phyloP scores from a whole-genome alignment of 2,113 vertebrate genomes.

The Pollimyrus isidori region DNA sequence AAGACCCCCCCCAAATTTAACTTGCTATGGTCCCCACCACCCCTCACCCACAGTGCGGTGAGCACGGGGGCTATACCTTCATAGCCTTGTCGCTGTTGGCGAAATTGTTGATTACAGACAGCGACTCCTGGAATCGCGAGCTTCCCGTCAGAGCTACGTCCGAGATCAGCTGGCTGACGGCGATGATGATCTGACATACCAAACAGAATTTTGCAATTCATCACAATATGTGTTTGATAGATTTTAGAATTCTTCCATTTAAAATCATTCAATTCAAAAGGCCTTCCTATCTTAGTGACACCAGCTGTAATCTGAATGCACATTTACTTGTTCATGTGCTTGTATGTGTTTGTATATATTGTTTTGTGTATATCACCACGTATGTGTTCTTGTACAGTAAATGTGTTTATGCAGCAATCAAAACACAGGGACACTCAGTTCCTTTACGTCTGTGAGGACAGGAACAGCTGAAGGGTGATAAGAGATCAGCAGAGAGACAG shows the following conservation, averaged over 20 bases:
- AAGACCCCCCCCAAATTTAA: neutral
- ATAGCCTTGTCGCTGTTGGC: constrained; percentile 93
- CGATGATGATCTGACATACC: constrained; percentile 83
- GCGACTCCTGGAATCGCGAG: constrained; percentile 91
- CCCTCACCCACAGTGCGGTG: neutral
- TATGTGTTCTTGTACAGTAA: neutral
- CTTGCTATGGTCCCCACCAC: neutral
- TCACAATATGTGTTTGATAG: neutral
- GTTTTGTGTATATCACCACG: neutral
- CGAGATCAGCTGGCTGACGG: constrained; percentile 91
- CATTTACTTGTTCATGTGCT: neutral
- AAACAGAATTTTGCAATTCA: constrained; percentile 10
- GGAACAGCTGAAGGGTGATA: neutral
- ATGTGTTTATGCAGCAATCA: neutral
- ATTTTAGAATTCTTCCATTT: neutral
- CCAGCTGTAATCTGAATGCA: neutral
- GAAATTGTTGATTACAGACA: constrained; percentile 98
- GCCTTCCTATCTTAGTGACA: neutral
- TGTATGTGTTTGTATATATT: neutral
- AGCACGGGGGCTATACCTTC: constrained; percentile 68
- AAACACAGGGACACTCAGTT: neutral
- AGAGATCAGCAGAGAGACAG: neutral
- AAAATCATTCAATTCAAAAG: neutral
- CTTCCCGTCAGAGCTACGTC: constrained; percentile 88
- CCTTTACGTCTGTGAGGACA: neutral